Evolutionary conservation across 2,888 invertebrate genomes (phyloP), one percentile per base, ranked within the genome.

Genomic region (Polyommatus icarus): DNA sequence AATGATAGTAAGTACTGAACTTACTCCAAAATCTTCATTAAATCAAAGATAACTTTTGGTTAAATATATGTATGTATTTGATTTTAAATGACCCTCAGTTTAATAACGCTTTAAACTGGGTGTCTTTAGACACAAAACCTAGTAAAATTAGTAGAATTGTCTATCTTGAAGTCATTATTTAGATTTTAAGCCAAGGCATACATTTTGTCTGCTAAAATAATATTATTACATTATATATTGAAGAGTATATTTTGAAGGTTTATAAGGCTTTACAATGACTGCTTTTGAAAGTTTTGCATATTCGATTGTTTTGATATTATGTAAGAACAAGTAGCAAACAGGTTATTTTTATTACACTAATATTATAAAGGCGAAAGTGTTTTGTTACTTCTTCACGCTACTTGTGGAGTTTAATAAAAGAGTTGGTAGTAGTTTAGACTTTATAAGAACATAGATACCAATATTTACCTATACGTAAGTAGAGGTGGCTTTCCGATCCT

Each of bases 281-380:
- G 0, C 59, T 29, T 67, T 67, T 32, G 67, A 67, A 67, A 67
- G 67, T 67, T 29, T 67, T 67, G 67, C 29, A 67, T 32, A 32
- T 32, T 67, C 67, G 15, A 67, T 67, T 67, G 67, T 67, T 29
- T 67, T 24, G 24, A 32, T 67, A 67, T 67, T 32, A 32, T 32
- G 67, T 67, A 32, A 67, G 15, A 20, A 61, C 18, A 67, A 29
- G 29, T 15, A 15, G 67, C 15, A 32, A 67, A 67, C 29, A 67
- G 32, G 32, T 67, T 32, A 29, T 10, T 40, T 46, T 46, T 10
- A 46, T 46, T 46, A 46, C 46, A 40, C 46, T 12, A 40, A 10
- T 40, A 36, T 50, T 50, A 18, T 59, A n/a, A 59, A 59, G 54
- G 54, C 54, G 54, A 54, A 54, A 54, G 54, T 54, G 18, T 46